Conservation (phyloP, 2,797 vertebrate species). For the Podarcis siculus region DNA sequence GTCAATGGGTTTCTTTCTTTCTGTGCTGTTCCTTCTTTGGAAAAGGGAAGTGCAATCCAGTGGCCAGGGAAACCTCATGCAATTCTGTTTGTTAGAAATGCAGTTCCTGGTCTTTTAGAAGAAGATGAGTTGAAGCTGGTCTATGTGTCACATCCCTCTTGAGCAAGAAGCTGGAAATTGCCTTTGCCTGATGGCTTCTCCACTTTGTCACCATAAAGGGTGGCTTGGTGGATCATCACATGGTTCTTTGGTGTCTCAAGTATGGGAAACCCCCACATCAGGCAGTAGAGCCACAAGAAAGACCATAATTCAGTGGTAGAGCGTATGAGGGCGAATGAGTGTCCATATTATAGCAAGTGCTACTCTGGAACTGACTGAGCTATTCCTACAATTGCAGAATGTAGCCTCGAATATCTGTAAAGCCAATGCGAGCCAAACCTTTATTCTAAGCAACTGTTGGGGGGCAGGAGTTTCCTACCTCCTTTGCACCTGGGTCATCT, state of each 20-base stretch:
- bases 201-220: background rate
- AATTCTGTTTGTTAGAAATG: background rate
- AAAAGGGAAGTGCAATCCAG: conserved; percentile 57
- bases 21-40: conserved; percentile 30
- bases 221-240: background rate
- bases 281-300: background rate
- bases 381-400: too few species aligned
- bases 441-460: too few species aligned
- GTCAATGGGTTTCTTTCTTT: background rate
- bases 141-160: background rate
- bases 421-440: too few species aligned
- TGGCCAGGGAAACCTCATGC: conserved; percentile 4
- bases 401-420: too few species aligned
- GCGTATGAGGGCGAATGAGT: too few species aligned
- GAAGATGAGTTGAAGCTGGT: background rate
- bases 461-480: too few species aligned
- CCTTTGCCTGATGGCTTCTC: background rate
- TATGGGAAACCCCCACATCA: too few species aligned
- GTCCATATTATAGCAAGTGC: too few species aligned
- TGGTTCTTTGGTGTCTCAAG: background rate
- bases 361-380: too few species aligned
- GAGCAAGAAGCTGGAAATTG: background rate
- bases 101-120: background rate
- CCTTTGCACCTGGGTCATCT: too few species aligned
- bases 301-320: background rate